Evolutionary conservation across 1,140 invertebrate genomes (phyloP), one percentile per base, ranked within the genome.

Genomic region (Cotesia vestalis): DNA sequence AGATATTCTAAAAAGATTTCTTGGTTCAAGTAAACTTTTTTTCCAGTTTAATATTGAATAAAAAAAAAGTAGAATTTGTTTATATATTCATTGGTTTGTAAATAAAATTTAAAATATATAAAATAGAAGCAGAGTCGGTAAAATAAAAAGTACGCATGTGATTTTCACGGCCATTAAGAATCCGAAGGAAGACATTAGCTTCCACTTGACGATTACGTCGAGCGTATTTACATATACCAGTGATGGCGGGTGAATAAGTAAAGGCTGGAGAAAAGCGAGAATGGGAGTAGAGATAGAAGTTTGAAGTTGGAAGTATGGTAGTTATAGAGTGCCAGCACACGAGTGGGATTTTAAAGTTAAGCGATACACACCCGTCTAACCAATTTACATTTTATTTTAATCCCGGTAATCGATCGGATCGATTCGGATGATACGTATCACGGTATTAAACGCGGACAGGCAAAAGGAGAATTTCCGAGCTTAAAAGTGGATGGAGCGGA

Each of bases 301-400:
- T 38, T 36, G 8, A 14, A 73, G 69, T 27, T 46, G 40, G 40
- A 46, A 46, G 40, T 46, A 46, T 46, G 40, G 40, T 46, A 46
- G 40, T 46, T 46, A 46, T 9, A 46, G 40, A 46, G 40, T 46
- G 40, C 40, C 40, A 75, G 75, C 52, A 66, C 71, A 62, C 75
- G 55, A 34, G 74, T 17, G 14, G 46, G 38, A 40, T 66, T 66
- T 60, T 34, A 20, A 34, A 60, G 59, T 57, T 20, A 57, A 57
- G n/a, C 17, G n/a, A n/a, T 17, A 57, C 8, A 20, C 53, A 46
- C 40, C 40, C 40, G 40, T 36, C 14, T 11, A 52, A 3, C 46
- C 73, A 79, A 86, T 85, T 86, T 86, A 84, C 83, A 86, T 85
- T 84, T 86, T 87, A 87, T 86, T 86, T 83, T 84, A 85, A 84